These are phyloP conservation scores for Salvator merianae DNA, from an alignment of 2,113 vertebrate genomes.

Conservation along the genomic window DNA sequence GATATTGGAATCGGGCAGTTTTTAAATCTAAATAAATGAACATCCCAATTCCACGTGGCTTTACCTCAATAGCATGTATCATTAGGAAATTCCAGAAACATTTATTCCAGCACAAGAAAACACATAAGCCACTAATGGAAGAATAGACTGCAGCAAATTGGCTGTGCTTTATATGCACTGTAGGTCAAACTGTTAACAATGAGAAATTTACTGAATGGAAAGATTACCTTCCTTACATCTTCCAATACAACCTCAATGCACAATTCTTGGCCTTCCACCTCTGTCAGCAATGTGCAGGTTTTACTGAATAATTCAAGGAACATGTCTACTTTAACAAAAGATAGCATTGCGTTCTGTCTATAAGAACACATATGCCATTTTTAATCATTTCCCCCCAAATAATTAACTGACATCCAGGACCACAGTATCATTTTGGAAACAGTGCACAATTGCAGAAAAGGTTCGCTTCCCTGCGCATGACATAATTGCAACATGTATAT, in stretches of 20 bases:
- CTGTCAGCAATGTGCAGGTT: neutral
- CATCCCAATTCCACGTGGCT: neutral
- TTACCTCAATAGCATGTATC: neutral
- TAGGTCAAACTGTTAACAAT: neutral
- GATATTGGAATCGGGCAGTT: neutral
- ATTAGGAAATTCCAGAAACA: slow-evolving; percentile 6
- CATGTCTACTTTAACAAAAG: neutral
- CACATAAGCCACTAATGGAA: neutral
- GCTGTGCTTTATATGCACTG: neutral
- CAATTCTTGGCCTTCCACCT: neutral
- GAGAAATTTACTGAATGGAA: neutral
- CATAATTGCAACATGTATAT: too few species aligned
- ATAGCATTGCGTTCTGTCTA: neutral
- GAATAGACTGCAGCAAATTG: neutral
- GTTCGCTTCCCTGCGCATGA: too few species aligned
- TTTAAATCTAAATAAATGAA: slow-evolving; percentile 24
- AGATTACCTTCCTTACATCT: neutral
- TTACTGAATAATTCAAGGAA: neutral
- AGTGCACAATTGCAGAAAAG: too few species aligned
- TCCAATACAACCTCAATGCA: neutral
- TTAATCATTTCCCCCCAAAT: neutral
- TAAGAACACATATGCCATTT: neutral
- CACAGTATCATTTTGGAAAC: neutral
- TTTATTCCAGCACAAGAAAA: slow-evolving; percentile 4
- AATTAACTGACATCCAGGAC: neutral